Conservation (phyloP, 2,797 vertebrate species). For the Schizothorax lantsangensis region DNA sequence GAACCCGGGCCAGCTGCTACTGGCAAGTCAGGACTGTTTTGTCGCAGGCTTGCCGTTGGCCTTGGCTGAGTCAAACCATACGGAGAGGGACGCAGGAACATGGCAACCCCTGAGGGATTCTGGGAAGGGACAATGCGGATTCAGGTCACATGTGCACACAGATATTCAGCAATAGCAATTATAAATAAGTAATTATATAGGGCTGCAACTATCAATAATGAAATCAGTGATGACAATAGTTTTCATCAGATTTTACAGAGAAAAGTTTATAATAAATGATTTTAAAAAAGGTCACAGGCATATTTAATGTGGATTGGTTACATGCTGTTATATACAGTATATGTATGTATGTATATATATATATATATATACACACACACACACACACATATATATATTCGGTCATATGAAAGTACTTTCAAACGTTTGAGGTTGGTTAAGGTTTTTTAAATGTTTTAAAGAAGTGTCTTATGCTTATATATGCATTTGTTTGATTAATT, state of each 20-base stretch:
- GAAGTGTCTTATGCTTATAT: too few relatives aligned
- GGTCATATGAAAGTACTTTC: too few relatives aligned
- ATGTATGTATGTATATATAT: too few relatives aligned
- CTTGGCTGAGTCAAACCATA: constrained; percentile 64
- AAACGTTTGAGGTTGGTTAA: background rate
- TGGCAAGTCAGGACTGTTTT: constrained; percentile 48
- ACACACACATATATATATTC: too few relatives aligned
- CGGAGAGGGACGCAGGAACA: constrained; percentile 74
- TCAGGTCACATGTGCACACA: constrained; percentile 48
- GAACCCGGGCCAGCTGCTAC: constrained; percentile 39
- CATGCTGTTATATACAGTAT: too few relatives aligned
- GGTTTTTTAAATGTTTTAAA: too few relatives aligned
- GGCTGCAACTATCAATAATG: background rate
- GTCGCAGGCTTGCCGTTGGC: constrained; percentile 65
- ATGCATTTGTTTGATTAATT: too few relatives aligned
- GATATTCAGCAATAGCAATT: background rate
- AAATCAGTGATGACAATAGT: background rate
- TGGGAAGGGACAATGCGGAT: constrained; percentile 58
- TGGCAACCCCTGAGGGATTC: constrained; percentile 68
- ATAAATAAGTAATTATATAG: background rate
- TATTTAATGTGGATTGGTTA: too few relatives aligned
- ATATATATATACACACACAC: too few relatives aligned
- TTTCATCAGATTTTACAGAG: too few relatives aligned
- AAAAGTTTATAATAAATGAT: too few relatives aligned
- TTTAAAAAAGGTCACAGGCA: too few relatives aligned